Evolutionary conservation across 1,140 invertebrate genomes (phyloP).

Genomic region (Brachionus rubens): DNA sequence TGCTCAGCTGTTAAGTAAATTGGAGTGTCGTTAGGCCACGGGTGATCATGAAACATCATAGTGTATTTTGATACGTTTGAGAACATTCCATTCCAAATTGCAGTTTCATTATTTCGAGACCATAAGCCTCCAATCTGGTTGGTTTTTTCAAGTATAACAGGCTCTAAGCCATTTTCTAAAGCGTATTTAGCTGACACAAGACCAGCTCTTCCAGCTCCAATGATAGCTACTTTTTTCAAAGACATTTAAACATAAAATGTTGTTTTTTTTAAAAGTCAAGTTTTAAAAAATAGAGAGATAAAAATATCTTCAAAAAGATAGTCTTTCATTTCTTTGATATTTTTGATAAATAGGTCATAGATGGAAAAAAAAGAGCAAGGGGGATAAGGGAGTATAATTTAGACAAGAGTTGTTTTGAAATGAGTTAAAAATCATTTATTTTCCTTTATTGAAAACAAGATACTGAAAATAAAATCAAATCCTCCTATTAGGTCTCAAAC

Average conservation of each 20-base stretch:
- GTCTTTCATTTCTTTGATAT: no score
- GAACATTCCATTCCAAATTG: slow-evolving; percentile 53
- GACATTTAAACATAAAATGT: background rate
- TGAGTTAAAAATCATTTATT: no score
- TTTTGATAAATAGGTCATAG: no score
- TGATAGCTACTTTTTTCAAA: slow-evolving; percentile 28
- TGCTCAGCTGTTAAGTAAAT: slow-evolving; percentile 77
- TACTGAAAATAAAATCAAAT: no score
- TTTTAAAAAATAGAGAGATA: no score
- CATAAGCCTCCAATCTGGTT: slow-evolving; percentile 19
- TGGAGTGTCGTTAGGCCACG: slow-evolving; percentile 65
- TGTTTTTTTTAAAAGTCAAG: no score
- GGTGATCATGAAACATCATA: slow-evolving; percentile 80
- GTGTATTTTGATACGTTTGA: slow-evolving; percentile 85
- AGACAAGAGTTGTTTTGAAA: no score
- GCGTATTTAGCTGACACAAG: slow-evolving; percentile 11
- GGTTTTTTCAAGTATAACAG: slow-evolving; percentile 5
- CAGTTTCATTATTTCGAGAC: background rate
- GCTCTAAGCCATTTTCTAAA: background rate
- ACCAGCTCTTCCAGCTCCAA: slow-evolving; percentile 31
- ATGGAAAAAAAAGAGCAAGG: no score
- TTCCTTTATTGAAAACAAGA: no score
- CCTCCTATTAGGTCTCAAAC: no score
- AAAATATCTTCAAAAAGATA: no score
- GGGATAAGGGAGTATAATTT: no score